Evolutionary conservation across 2,797 vertebrate genomes (phyloP).

Genomic region (Malurus leucopterus): DNA sequence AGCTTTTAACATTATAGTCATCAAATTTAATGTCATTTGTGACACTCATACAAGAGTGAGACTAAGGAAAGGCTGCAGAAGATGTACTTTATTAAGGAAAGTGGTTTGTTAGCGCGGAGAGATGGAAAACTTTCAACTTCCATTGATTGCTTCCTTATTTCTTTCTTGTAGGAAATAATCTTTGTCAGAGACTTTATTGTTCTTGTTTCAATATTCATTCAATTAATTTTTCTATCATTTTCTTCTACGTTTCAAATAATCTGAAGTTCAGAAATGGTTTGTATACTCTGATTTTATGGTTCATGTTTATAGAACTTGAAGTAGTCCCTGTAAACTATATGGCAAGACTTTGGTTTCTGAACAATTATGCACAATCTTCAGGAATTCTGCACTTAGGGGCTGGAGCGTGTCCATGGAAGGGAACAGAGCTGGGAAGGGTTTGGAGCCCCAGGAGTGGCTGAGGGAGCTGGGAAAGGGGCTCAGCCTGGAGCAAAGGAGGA

Average conservation of each 20-base stretch:
- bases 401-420: rapidly evolving
- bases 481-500: neutral
- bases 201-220: neutral
- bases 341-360: neutral
- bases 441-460: rapidly evolving
- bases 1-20: neutral
- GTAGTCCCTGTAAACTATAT: neutral
- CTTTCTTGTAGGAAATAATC: neutral
- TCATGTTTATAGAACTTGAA: neutral
- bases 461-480: neutral
- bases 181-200: neutral
- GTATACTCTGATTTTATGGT: neutral
- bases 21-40: neutral
- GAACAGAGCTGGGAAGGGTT: rapidly evolving
- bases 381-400: neutral
- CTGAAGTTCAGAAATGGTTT: neutral
- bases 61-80: neutral
- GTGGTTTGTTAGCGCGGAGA: neutral
- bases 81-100: neutral
- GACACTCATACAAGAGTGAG: neutral
- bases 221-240: neutral
- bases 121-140: neutral
- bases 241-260: neutral
- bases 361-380: rapidly evolving
- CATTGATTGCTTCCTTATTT: neutral